phyloP scores from a whole-genome alignment of 2,888 invertebrate genomes.

The Eupithecia inturbata region DNA sequence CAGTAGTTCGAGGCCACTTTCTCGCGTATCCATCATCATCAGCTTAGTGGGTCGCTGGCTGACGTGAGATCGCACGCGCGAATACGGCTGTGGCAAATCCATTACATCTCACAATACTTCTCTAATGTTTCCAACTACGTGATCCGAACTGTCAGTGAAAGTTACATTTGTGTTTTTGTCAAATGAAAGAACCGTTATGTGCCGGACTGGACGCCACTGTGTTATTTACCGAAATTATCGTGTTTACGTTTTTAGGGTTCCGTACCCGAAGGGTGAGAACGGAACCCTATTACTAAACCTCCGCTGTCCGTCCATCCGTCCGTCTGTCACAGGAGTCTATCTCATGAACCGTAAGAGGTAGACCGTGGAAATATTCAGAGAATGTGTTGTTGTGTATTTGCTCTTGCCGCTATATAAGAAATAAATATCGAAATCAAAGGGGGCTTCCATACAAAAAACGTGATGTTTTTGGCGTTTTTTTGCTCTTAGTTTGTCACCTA shows the following conservation, averaged over 20 bases:
- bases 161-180: conserved; percentile 65
- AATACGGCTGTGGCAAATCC: conserved; percentile 60
- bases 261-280: too few relatives aligned
- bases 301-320: too few relatives aligned
- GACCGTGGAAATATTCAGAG: too few relatives aligned
- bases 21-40: conserved; percentile 73
- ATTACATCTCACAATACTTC: conserved; percentile 64
- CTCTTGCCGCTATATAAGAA: too few relatives aligned
- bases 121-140: conserved; percentile 63
- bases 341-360: too few relatives aligned
- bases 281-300: too few relatives aligned
- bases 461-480: too few relatives aligned
- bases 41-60: conserved; percentile 71
- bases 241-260: conserved; percentile 30
- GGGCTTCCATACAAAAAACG: too few relatives aligned
- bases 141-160: conserved; percentile 70
- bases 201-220: conserved; percentile 24
- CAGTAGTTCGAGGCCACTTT: conserved; percentile 57
- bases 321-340: too few relatives aligned
- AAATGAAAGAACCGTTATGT: conserved; percentile 59
- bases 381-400: too few relatives aligned
- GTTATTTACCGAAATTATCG: conserved; percentile 31
- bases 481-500: too few relatives aligned
- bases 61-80: conserved; percentile 54
- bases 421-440: too few relatives aligned